phyloP scores from a whole-genome alignment of 2,113 vertebrate species.

The Aepyceros melampus region DNA sequence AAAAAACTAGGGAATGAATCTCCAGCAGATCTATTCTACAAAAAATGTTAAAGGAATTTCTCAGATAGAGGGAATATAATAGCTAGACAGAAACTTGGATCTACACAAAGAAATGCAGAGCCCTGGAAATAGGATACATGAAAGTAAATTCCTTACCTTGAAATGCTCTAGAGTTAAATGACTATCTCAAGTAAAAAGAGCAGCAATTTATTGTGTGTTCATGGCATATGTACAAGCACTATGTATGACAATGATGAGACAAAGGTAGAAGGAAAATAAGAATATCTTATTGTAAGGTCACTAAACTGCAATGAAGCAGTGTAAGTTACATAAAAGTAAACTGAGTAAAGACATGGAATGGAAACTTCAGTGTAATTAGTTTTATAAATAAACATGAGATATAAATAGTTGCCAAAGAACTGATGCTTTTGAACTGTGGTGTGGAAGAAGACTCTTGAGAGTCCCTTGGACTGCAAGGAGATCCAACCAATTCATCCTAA shows the following conservation, averaged over 20 bases:
- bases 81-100: neutral
- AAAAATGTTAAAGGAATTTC: neutral
- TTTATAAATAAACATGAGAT: neutral
- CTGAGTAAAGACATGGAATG: neutral
- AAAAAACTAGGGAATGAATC: neutral
- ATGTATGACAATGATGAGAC: neutral
- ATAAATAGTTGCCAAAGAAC: neutral
- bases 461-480: neutral
- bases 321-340: neutral
- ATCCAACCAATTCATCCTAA: neutral
- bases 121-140: neutral
- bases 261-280: neutral
- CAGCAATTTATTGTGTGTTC: neutral
- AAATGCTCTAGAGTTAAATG: neutral
- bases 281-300: neutral
- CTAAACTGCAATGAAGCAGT: neutral
- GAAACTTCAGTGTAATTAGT: neutral
- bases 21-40: neutral
- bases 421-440: neutral
- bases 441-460: neutral
- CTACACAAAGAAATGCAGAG: neutral
- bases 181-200: neutral
- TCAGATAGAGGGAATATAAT: neutral
- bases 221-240: neutral
- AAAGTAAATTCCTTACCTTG: neutral